Conservation (phyloP, 2,113 vertebrate species). For the Mobula hypostoma region DNA sequence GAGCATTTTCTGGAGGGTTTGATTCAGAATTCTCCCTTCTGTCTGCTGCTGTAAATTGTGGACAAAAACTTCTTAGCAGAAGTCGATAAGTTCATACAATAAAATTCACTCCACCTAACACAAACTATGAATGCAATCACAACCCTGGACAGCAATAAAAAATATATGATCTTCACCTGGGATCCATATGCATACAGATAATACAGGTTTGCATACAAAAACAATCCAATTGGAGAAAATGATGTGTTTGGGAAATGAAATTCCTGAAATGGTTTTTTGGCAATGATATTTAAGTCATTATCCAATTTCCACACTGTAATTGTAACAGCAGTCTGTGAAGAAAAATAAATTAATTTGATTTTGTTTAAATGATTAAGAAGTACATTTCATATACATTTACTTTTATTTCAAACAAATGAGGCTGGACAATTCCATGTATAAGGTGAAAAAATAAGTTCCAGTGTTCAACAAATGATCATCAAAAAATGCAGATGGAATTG, state of each 20-base stretch:
- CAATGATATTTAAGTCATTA: background rate
- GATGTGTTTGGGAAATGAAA: background rate
- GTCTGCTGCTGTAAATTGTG: background rate
- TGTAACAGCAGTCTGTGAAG: background rate
- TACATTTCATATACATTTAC: background rate
- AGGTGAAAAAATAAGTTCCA: background rate
- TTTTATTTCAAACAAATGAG: background rate
- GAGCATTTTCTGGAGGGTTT: background rate
- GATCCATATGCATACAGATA: slow-evolving; percentile 6
- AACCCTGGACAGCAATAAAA: background rate
- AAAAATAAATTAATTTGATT: background rate
- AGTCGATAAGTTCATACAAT: background rate
- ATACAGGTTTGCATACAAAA: background rate
- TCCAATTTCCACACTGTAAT: background rate
- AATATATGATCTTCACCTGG: background rate
- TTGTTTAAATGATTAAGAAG: background rate
- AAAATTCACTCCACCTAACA: background rate
- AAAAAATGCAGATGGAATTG: background rate
- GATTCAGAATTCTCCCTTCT: background rate
- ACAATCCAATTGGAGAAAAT: background rate
- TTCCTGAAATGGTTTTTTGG: background rate
- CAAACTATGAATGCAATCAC: background rate
- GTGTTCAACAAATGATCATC: background rate
- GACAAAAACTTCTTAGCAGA: background rate
- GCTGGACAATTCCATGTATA: background rate